A percentile compares a stretch with the other conserved stretches of the same genome.
Evolutionary conservation across 2,888 invertebrate genomes (phyloP).

Genomic region (Rhamnusium bicolor): DNA sequence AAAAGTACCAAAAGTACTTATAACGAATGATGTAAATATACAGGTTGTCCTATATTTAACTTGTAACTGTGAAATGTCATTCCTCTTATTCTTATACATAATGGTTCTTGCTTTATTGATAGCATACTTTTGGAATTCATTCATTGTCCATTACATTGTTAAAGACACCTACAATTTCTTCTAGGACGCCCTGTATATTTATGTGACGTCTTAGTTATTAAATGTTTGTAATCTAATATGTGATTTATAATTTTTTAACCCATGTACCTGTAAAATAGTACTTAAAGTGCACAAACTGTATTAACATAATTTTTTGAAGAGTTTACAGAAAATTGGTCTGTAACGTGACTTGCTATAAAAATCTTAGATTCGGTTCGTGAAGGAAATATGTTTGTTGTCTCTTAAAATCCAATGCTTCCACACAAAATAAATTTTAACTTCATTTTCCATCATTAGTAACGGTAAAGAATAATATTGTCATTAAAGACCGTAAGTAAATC

Average conservation of each 20-base stretch:
- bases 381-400: too few relatives aligned
- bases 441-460: too few relatives aligned
- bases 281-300: not conserved
- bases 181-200: not conserved
- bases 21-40: not conserved
- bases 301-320: not conserved
- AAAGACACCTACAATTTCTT: too few relatives aligned
- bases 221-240: not conserved
- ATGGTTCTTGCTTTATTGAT: too few relatives aligned
- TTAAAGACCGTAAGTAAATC: too few relatives aligned
- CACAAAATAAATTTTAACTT: too few relatives aligned
- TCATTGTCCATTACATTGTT: not conserved
- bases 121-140: not conserved
- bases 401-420: too few relatives aligned
- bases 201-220: not conserved
- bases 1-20: not conserved
- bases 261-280: not conserved
- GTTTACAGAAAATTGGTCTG: not conserved
- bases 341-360: too few relatives aligned
- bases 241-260: not conserved
- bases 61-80: not conserved
- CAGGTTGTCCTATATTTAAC: not conserved
- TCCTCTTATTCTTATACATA: too few relatives aligned
- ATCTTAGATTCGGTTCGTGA: too few relatives aligned
- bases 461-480: too few relatives aligned